Percentiles rank a stretch among this genome's conserved stretches.
phyloP scores from a whole-genome alignment of 2,113 vertebrate genomes.

The Stomatorhinus ivindoensis region DNA sequence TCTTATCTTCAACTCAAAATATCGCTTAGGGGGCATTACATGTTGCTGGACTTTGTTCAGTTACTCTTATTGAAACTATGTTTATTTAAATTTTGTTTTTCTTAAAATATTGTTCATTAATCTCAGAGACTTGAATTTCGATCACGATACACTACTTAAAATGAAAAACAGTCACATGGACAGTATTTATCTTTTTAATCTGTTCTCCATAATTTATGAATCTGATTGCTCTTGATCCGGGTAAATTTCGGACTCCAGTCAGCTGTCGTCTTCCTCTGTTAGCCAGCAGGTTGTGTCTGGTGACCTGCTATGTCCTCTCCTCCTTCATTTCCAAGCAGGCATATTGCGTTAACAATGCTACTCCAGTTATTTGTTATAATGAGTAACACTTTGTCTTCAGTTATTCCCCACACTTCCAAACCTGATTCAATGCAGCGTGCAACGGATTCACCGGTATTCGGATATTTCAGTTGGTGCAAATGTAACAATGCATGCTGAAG shows the following conservation, averaged over 20 bases:
- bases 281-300: background rate
- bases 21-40: too few species aligned
- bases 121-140: background rate
- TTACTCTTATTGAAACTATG: background rate
- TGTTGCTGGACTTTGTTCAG: too few species aligned
- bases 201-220: background rate
- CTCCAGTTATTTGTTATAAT: background rate
- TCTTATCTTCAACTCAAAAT: too few species aligned
- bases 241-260: background rate
- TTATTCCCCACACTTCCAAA: background rate
- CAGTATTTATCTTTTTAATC: too few species aligned
- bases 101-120: background rate
- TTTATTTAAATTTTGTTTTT: background rate
- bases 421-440: too few species aligned
- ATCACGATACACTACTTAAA: background rate
- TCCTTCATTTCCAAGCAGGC: background rate
- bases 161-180: too few species aligned
- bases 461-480: background rate
- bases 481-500: background rate
- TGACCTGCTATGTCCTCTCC: background rate
- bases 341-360: background rate
- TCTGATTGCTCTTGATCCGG: background rate
- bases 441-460: background rate
- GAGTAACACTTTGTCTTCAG: background rate
- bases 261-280: background rate